Evolutionary conservation across 2,888 invertebrate species (phyloP).

Genomic region (Drosophila nr. fundita): DNA sequence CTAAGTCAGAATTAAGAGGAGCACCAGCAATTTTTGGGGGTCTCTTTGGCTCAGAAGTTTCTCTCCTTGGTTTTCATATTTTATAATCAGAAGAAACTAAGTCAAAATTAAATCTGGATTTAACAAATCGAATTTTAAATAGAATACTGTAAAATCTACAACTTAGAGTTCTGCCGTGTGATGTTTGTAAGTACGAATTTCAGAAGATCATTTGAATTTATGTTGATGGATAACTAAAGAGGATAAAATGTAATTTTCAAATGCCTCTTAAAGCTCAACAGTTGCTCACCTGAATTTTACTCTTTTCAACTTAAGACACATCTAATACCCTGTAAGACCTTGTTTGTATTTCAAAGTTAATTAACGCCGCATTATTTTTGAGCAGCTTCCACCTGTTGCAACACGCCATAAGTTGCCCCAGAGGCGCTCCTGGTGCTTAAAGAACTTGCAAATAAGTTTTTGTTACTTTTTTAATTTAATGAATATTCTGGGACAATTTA

Average conservation of each 20-base stretch:
- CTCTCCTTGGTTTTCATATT: not conserved
- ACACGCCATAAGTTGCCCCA: not conserved
- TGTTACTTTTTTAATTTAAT: constrained; percentile 82
- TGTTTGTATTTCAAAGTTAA: not conserved
- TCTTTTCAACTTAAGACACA: not conserved
- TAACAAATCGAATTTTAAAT: not conserved
- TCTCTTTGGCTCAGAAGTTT: not conserved
- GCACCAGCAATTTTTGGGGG: not conserved
- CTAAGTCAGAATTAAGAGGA: not conserved
- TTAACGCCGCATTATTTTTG: not conserved
- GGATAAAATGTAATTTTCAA: not conserved
- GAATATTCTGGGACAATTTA: constrained; percentile 85
- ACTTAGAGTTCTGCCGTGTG: too few relatives aligned
- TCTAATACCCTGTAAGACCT: fast-evolving
- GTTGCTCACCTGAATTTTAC: not conserved
- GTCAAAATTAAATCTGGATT: not conserved
- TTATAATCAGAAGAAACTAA: not conserved
- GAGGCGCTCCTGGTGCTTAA: constrained; percentile 54
- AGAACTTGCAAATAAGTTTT: constrained; percentile 56
- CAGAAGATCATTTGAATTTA: not conserved
- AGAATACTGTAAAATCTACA: not conserved
- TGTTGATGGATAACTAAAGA: not conserved
- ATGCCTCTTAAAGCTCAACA: not conserved
- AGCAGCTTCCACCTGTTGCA: constrained; percentile 30
- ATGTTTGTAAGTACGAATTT: not conserved